Percentiles rank a stretch among this genome's conserved stretches.
Conservation (phyloP, 2,888 invertebrate genomes). For the Drosophila neonasuta region DNA sequence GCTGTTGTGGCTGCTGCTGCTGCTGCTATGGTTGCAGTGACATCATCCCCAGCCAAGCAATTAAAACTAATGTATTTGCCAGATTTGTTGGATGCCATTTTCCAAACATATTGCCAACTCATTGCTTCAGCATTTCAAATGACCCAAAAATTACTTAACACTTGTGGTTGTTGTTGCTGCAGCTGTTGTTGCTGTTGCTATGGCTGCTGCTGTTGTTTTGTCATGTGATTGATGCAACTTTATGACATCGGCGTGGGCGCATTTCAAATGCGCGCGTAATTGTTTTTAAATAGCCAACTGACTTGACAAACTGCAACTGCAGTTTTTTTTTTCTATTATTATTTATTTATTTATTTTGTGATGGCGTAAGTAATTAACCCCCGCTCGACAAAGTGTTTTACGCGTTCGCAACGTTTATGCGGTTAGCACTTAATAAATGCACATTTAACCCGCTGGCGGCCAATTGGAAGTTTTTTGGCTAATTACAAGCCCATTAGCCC, state of each 20-base stretch:
- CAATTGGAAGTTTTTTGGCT: conserved; percentile 55
- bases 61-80: conserved; percentile 71
- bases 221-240: conserved; percentile 65
- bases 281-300: conserved; percentile 57
- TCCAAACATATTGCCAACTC: conserved; percentile 59
- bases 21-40: conserved; percentile 41
- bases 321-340: not conserved
- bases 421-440: conserved; percentile 71
- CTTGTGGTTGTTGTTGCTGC: conserved; percentile 29
- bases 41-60: conserved; percentile 64
- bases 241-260: conserved; percentile 61
- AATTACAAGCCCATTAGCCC: conserved; percentile 55
- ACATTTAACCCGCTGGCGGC: conserved; percentile 55
- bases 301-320: conserved; percentile 12
- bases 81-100: conserved; percentile 63
- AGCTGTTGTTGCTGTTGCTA: not conserved
- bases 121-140: conserved; percentile 48
- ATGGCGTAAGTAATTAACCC: conserved; percentile 4
- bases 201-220: conserved; percentile 19
- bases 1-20: conserved; percentile 3
- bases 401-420: conserved; percentile 11
- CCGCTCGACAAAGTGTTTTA: not conserved
- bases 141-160: conserved; percentile 66
- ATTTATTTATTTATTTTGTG: conserved; percentile 18
- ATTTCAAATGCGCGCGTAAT: conserved; percentile 54